A percentile compares a stretch with the other conserved stretches of the same genome.
Conservation (phyloP, 1,140 invertebrate genomes). For the Solenopsis fugax region DNA sequence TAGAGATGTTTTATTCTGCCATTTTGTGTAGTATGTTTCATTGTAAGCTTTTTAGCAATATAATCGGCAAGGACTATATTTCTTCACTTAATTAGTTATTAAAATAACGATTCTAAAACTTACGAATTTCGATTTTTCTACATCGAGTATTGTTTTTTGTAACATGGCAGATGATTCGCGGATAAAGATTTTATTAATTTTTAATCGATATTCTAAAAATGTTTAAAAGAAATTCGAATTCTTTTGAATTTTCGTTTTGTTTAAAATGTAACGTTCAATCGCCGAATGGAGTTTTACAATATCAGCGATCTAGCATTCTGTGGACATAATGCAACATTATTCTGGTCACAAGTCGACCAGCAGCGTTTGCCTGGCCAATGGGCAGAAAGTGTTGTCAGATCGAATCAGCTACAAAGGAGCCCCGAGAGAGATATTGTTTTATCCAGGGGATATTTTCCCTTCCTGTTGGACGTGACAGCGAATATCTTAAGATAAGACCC, state of each 20-base stretch:
- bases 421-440: conserved; percentile 42
- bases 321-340: conserved; percentile 59
- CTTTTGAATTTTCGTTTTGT: neutral
- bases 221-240: neutral
- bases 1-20: neutral
- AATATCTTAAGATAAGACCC: conserved; percentile 18
- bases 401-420: conserved; percentile 61
- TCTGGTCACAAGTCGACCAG: conserved; percentile 64
- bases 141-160: too few relatives aligned
- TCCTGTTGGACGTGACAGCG: conserved; percentile 7
- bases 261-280: neutral
- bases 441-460: conserved; percentile 29
- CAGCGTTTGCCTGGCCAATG: conserved; percentile 60
- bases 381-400: conserved; percentile 70
- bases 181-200: conserved; percentile 1
- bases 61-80: neutral
- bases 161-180: neutral
- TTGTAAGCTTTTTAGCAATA: neutral
- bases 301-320: neutral
- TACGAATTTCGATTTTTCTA: neutral
- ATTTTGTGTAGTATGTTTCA: neutral
- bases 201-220: neutral
- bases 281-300: neutral
- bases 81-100: neutral
- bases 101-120: neutral